Evolutionary conservation across 2,888 invertebrate species (phyloP).

Genomic region (Oscheius sp.): DNA sequence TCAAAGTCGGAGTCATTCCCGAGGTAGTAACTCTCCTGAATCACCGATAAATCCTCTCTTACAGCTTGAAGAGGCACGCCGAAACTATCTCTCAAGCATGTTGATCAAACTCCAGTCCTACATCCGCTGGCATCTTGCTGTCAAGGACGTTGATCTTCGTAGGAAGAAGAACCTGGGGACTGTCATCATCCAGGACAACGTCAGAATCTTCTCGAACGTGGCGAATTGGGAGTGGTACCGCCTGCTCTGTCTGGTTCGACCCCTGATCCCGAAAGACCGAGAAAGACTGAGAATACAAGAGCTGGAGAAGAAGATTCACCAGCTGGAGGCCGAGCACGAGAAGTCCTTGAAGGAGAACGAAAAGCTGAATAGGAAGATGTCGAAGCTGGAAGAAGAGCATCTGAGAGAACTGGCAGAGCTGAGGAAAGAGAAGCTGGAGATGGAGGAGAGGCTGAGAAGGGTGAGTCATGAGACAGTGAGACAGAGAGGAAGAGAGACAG

Average conservation of each 20-base stretch:
- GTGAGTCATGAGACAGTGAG: slow-evolving; percentile 6
- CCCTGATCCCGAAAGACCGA: slow-evolving; percentile 59
- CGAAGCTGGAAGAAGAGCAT: slow-evolving; percentile 27
- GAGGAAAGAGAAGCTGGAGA: slow-evolving; percentile 38
- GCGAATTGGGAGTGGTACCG: slow-evolving; percentile 67
- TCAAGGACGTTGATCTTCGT: slow-evolving; percentile 41
- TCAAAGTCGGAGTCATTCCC: slow-evolving; percentile 69
- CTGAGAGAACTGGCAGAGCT: slow-evolving; percentile 25
- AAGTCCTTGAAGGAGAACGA: slow-evolving; percentile 22
- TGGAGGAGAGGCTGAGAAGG: slow-evolving; percentile 39
- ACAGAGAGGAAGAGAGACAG: too few relatives aligned
- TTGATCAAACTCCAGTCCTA: slow-evolving; percentile 61
- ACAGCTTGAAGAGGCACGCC: slow-evolving; percentile 49
- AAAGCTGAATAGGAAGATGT: slow-evolving; percentile 27
- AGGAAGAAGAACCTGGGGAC: slow-evolving; percentile 47
- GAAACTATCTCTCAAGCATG: slow-evolving; percentile 42
- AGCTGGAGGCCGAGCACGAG: slow-evolving; percentile 42
- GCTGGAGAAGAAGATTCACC: slow-evolving; percentile 39
- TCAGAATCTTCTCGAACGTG: slow-evolving; percentile 55
- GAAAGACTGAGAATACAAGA: slow-evolving; percentile 49
- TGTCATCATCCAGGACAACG: slow-evolving; percentile 62
- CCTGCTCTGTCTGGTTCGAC: slow-evolving; percentile 55
- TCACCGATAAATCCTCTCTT: slow-evolving; percentile 4
- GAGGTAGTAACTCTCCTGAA: slow-evolving; percentile 46
- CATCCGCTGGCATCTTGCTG: slow-evolving; percentile 58